These are phyloP conservation scores for Urechis unicinctus DNA, from an alignment of 2,888 invertebrate genomes.

Conservation along the genomic window DNA sequence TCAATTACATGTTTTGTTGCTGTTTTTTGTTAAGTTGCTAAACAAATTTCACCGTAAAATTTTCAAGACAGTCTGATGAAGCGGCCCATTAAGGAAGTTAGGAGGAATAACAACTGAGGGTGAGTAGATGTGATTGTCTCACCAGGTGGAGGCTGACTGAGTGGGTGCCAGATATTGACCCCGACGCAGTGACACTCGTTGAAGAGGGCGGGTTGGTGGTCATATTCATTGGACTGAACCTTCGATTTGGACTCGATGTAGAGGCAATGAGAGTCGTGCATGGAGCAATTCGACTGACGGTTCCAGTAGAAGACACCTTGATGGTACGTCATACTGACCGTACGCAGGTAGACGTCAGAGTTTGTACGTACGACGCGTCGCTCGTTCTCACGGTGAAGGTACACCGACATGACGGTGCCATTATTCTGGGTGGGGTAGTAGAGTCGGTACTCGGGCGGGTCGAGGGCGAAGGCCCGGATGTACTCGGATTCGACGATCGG, in stretches of 20 bases:
- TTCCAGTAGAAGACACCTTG: conserved; percentile 78
- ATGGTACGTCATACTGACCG: conserved; percentile 52
- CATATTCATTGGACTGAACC: conserved; percentile 63
- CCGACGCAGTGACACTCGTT: conserved; percentile 56
- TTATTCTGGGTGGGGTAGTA: conserved; percentile 67
- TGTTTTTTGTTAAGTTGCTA: no score
- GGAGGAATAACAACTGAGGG: no score
- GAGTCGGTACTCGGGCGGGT: conserved; percentile 73
- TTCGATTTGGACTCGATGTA: conserved; percentile 53
- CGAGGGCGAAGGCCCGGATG: conserved; percentile 66
- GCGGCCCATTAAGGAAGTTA: no score
- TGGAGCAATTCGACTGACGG: conserved; percentile 56
- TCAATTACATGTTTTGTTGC: no score
- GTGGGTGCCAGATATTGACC: conserved; percentile 60
- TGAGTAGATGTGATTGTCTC: no score
- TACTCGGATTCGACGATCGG: background rate
- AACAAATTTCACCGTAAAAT: no score
- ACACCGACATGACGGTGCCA: conserved; percentile 74
- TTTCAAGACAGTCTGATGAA: no score
- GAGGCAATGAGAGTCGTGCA: background rate
- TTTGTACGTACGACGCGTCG: conserved; percentile 68
- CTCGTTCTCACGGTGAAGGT: conserved; percentile 62
- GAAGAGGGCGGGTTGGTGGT: conserved; percentile 61
- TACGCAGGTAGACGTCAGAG: background rate
- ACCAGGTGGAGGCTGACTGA: conserved; percentile 63